Percentiles rank a stretch among this genome's conserved stretches.
phyloP scores from a whole-genome alignment of 2,888 invertebrate genomes.

The Oscheius onirici region DNA sequence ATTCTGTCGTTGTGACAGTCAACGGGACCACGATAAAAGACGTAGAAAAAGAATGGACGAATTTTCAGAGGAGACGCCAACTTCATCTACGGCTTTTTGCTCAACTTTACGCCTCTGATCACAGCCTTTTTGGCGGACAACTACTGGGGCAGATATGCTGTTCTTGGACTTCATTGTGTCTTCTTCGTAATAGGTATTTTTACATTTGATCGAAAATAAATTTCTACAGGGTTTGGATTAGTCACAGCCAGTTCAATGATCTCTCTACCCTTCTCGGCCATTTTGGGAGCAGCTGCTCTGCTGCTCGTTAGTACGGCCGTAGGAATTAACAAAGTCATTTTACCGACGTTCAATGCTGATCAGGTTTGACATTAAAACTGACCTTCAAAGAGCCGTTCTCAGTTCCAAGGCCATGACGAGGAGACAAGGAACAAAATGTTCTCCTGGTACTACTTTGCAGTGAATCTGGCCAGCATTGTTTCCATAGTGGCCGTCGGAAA shows the following conservation, averaged over 20 bases:
- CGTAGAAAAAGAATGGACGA: not conserved
- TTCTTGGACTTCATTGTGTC: not conserved
- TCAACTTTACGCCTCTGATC: slow-evolving; percentile 5
- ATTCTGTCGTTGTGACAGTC: too few species aligned
- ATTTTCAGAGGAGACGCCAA: slow-evolving; percentile 12
- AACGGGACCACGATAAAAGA: too few species aligned
- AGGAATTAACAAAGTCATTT: slow-evolving; percentile 15
- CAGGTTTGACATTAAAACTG: not conserved
- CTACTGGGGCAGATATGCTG: not conserved
- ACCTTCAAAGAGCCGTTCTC: not conserved
- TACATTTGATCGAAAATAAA: not conserved
- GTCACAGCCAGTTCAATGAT: not conserved
- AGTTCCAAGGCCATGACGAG: not conserved
- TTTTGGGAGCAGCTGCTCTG: not conserved
- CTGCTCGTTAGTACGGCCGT: not conserved
- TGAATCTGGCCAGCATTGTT: not conserved
- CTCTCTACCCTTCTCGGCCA: not conserved
- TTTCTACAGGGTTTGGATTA: not conserved
- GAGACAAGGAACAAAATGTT: slow-evolving; percentile 4
- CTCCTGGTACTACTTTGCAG: slow-evolving; percentile 11
- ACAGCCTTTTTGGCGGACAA: slow-evolving; percentile 8
- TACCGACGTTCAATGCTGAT: slow-evolving; percentile 15
- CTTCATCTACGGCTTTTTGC: slow-evolving; percentile 3
- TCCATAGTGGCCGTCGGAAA: not conserved
- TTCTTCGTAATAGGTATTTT: not conserved